Conservation (phyloP, 2,888 invertebrate genomes). For the Eristalis intricaria region DNA sequence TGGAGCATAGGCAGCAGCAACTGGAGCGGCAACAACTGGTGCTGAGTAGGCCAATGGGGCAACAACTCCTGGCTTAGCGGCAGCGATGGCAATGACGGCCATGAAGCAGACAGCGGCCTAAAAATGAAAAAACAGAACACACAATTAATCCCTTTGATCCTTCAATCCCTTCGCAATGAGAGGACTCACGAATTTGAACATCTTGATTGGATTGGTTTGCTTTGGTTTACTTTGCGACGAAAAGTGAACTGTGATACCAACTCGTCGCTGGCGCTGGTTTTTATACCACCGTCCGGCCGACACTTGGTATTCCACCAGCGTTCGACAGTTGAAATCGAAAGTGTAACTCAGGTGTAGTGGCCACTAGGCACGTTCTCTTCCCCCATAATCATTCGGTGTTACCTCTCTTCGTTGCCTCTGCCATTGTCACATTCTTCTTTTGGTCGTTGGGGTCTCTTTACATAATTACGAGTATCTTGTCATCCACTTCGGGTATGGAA, state of each 20-base stretch:
- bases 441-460: conserved; percentile 20
- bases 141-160: conserved; percentile 15
- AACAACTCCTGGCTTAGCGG: conserved; percentile 68
- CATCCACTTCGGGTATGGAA: conserved; percentile 36
- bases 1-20: conserved; percentile 62
- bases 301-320: conserved; percentile 46
- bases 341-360: conserved; percentile 55
- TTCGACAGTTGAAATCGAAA: conserved; percentile 59
- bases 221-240: conserved; percentile 57
- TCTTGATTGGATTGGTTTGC: conserved; percentile 50
- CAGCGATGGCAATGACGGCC: conserved; percentile 65
- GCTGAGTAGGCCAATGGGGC: conserved; percentile 74
- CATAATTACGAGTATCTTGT: conserved; percentile 37
- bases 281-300: conserved; percentile 38
- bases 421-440: conserved; percentile 7
- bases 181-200: conserved; percentile 68
- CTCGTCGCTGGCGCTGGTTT: conserved; percentile 36
- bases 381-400: neutral
- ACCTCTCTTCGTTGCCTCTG: conserved; percentile 30
- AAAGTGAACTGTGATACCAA: conserved; percentile 58
- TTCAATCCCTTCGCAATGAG: conserved; percentile 12
- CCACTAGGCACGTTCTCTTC: conserved; percentile 39
- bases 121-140: neutral
- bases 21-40: conserved; percentile 58
- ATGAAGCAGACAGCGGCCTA: conserved; percentile 66